Base-by-base conservation (phyloP, 2,797 vertebrate species). In the Rhinella marina region DNA sequence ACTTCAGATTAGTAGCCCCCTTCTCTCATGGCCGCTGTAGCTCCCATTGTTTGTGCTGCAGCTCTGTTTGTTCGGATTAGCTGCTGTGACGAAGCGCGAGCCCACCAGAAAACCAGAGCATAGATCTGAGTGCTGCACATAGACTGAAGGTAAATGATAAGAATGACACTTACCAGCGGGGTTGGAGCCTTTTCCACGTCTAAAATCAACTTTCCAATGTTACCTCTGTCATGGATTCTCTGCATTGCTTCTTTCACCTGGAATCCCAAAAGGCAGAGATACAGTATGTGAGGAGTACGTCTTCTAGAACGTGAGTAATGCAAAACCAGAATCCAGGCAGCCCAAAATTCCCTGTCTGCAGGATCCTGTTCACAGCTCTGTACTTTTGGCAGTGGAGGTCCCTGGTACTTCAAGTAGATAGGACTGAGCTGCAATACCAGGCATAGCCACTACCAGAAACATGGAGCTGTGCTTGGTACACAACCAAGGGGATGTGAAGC, bases 161-260 rank as follows among this genome's bases (percentile, higher is more conserved):
- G 29, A 6, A 8, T 32, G 50, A 11, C 72, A 92, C 93, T 95
- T 93, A 99, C 98, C 97, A 99, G 94, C 48, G 98, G 98, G 68
- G 97, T 99, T 11, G 98, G 98, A 75, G 98, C 95, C 91, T 99
- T 99, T 92, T 99, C 98, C 27, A 99, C 95, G 91, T 99, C 98
- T 95, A 99, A 93, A 91, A 99, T 98, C 86, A 99, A 96, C 92
- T 99, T 99, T 90, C 98, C 98, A 87, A 99, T 97, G 93, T 99
- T 99, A 75, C 98, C 98, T 94, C 98, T 95, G 94, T 99, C 98
- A 6, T 99, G 98, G 92, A 99, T 99, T 93, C 98, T 96, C 94
- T 99, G 98, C 98, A 99, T 99, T 88, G 98, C 98, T 88, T 99
- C 98, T 93, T 99, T 99, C 75, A 99, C 98, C 98, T 99, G 93